phyloP scores from a whole-genome alignment of 2,797 vertebrate species.

The Pampus argenteus region DNA sequence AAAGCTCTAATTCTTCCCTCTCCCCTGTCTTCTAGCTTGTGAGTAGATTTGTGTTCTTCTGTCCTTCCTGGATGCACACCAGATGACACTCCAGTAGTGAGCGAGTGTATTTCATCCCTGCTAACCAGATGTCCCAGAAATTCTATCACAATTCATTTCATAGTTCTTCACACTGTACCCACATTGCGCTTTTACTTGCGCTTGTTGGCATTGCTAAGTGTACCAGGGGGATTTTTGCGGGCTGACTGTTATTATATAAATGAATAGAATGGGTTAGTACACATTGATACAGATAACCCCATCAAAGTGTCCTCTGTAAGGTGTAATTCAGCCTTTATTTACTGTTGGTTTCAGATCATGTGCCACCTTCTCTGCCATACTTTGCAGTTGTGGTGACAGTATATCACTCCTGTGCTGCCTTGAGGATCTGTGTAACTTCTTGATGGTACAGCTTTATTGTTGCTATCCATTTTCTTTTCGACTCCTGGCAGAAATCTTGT shows the following conservation, averaged over 20 bases:
- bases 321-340: conserved; percentile 55
- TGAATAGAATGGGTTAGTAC: background rate
- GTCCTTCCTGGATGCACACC: conserved; percentile 13
- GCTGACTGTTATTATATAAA: conserved; percentile 2
- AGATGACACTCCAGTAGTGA: background rate
- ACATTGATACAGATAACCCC: conserved; percentile 15
- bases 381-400: conserved; percentile 44
- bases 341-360: conserved; percentile 44
- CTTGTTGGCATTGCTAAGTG: conserved; percentile 22
- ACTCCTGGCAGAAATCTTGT: conserved; percentile 22
- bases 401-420: conserved; percentile 51
- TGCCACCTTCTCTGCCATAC: conserved; percentile 47
- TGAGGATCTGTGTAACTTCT: conserved; percentile 44
- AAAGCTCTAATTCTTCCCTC: conserved; percentile 8
- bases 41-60: conserved; percentile 43
- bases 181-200: background rate
- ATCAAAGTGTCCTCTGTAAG: conserved; percentile 15
- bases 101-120: conserved; percentile 14
- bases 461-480: conserved; percentile 53
- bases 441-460: conserved; percentile 59
- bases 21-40: conserved; percentile 8
- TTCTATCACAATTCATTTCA: conserved; percentile 2
- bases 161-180: conserved; percentile 3
- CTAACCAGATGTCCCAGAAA: background rate
- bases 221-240: background rate